Percentiles rank a stretch among this genome's conserved stretches.
These are phyloP conservation scores for Barypeithes pellucidus DNA, from an alignment of 2,888 invertebrate genomes.

Conservation along the genomic window DNA sequence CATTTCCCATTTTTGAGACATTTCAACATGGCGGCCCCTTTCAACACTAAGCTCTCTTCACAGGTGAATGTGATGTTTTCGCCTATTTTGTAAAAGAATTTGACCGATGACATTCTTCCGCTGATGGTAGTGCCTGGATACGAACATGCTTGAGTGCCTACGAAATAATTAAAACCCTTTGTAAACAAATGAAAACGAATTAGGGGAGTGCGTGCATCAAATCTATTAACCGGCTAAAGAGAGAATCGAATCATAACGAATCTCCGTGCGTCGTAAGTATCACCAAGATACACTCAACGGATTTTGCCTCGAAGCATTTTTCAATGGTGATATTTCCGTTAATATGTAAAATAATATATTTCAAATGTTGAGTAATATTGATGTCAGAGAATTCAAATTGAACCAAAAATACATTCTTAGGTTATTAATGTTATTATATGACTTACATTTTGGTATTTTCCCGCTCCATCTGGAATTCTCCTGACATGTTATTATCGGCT, in stretches of 20 bases:
- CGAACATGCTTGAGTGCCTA: constrained; percentile 81
- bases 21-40: constrained; percentile 84
- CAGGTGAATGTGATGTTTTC: constrained; percentile 90
- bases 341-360: too few relatives aligned
- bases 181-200: background rate
- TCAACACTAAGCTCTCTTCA: constrained; percentile 82
- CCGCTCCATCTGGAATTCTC: constrained; percentile 91
- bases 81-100: constrained; percentile 90
- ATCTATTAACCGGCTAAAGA: too few relatives aligned
- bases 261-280: too few relatives aligned
- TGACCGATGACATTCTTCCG: constrained; percentile 88
- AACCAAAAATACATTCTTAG: too few relatives aligned
- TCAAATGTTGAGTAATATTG: too few relatives aligned
- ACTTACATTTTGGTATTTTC: constrained; percentile 86
- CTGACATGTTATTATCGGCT: constrained; percentile 92
- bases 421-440: too few relatives aligned
- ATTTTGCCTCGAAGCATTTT: too few relatives aligned
- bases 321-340: too few relatives aligned
- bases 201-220: too few relatives aligned
- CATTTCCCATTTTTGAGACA: constrained; percentile 89
- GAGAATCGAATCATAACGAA: too few relatives aligned
- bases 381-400: too few relatives aligned
- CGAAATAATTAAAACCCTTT: background rate
- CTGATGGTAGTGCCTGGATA: constrained; percentile 91
- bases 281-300: too few relatives aligned